Base-by-base conservation (phyloP, 2,797 vertebrate species). In the Streptopelia turtur region DNA sequence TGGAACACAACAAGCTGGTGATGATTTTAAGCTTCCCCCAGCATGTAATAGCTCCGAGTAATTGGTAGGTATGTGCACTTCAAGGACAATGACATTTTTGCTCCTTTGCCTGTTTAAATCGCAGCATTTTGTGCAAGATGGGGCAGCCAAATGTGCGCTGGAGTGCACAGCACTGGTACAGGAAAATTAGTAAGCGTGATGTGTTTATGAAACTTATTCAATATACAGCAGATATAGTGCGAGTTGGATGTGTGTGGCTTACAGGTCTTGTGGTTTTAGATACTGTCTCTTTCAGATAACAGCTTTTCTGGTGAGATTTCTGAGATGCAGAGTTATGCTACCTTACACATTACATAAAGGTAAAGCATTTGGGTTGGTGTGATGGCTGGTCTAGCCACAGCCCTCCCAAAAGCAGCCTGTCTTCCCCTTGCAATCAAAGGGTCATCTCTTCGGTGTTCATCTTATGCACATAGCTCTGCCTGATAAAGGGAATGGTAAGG, bases 21-120 rank as follows among this genome's bases (percentile, higher is more conserved):
- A 70, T 23, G 6, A 63, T 80, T 87, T 90, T 85, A 83, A 95
- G 78, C 83, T 94, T 96, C 31, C 63, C 41, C 30, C 68, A 91
- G 82, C 63, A 35, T 72, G 45, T 66, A 85, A 22, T 76, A 90
- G 59, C 56, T 91, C 71, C 12, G 3, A 87, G 49, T 95, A 87
- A 93, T 91, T 85, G 72, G 35, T 87, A 85, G 71, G 68, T 95
- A 70, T 16, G 4, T 63, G n/a, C 1, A 0, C 56, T 94, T 89
- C 92, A 91, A 87, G 68, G 35, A 66, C 31, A 69, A 61, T 56
- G 55, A 30, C 31, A 55, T 77, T 85, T 86, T 87, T 90, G n/a
- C 53, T 74, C 39, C 35, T 83, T 80, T 90, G 16, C 74, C 43
- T 0, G 1, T 76, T 95, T 79, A 80, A 83, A 80, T 85, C 76